These are phyloP conservation scores for Calliopum simillimum DNA, from an alignment of 2,888 invertebrate genomes.

Conservation along the genomic window DNA sequence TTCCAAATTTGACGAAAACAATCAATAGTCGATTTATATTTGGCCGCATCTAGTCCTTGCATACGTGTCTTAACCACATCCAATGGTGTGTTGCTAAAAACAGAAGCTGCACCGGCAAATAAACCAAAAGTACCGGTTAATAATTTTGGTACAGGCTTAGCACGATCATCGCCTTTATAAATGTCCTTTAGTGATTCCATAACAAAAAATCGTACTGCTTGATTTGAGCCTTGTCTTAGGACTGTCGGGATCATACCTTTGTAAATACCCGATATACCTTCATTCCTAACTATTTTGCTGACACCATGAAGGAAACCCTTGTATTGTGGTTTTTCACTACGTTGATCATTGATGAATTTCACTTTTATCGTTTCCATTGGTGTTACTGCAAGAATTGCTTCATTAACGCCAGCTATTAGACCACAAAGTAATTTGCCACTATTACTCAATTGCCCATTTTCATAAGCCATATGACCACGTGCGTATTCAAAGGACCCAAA, in stretches of 20 bases:
- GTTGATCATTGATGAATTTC: slow-evolving; percentile 98
- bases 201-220: slow-evolving; percentile 97
- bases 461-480: slow-evolving; percentile 80
- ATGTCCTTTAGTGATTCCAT: slow-evolving; percentile 95
- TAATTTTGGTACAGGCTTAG: slow-evolving; percentile 86
- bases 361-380: slow-evolving; percentile 99
- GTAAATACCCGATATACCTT: slow-evolving; percentile 87
- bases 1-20: slow-evolving; percentile 92
- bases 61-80: slow-evolving; percentile 99
- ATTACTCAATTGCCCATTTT: slow-evolving; percentile 83
- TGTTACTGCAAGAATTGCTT: slow-evolving; percentile 96
- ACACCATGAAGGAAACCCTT: slow-evolving; percentile 97
- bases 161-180: slow-evolving; percentile 89
- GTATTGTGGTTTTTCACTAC: slow-evolving; percentile 89
- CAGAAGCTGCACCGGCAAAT: slow-evolving; percentile 93
- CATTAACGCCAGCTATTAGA: slow-evolving; percentile 93
- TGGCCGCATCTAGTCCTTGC: slow-evolving; percentile 97
- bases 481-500: slow-evolving; percentile 98
- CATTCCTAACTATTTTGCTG: slow-evolving; percentile 81
- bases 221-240: slow-evolving; percentile 98
- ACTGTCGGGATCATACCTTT: slow-evolving; percentile 96
- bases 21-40: slow-evolving; percentile 94
- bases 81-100: slow-evolving; percentile 98
- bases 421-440: slow-evolving; percentile 88
- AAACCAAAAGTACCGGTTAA: slow-evolving; percentile 93